Evolutionary conservation across 1,140 invertebrate species (phyloP).

Genomic region (Achroia grisella): DNA sequence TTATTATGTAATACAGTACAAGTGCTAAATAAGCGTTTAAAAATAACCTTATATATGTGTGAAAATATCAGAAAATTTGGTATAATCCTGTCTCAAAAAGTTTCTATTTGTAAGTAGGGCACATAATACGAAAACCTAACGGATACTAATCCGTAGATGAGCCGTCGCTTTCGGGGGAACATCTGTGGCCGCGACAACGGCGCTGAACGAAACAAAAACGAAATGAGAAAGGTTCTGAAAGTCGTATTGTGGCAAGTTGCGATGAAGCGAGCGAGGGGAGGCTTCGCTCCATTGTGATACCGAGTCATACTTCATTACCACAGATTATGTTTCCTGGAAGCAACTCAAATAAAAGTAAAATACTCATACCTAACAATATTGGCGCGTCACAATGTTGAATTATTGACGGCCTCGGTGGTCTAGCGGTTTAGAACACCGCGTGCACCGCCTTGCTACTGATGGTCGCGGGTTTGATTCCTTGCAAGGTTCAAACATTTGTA

Average conservation of each 20-base stretch:
- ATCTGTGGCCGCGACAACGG: slow-evolving; percentile 45
- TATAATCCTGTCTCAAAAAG: background rate
- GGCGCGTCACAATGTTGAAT: slow-evolving; percentile 18
- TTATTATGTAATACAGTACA: no score
- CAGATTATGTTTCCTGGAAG: background rate
- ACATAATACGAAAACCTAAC: slow-evolving; percentile 52
- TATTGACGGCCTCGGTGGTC: no score
- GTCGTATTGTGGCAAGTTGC: slow-evolving; percentile 56
- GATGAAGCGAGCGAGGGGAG: slow-evolving; percentile 18
- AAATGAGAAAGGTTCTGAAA: slow-evolving; percentile 63
- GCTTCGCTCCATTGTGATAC: slow-evolving; percentile 18
- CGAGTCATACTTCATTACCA: slow-evolving; percentile 5
- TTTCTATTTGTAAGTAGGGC: slow-evolving; percentile 30
- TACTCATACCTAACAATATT: background rate
- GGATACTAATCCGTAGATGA: slow-evolving; percentile 59
- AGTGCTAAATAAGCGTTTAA: no score
- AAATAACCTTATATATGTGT: no score
- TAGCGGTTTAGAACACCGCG: no score
- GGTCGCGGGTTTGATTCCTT: no score
- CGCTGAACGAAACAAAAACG: slow-evolving; percentile 55
- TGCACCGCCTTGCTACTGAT: no score
- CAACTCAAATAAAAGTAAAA: background rate
- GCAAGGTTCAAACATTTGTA: no score
- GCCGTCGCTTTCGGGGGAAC: slow-evolving; percentile 42
- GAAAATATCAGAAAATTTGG: no score